Evolutionary conservation across 2,888 invertebrate species (phyloP).

Genomic region (Scaptomyza caliginosa): DNA sequence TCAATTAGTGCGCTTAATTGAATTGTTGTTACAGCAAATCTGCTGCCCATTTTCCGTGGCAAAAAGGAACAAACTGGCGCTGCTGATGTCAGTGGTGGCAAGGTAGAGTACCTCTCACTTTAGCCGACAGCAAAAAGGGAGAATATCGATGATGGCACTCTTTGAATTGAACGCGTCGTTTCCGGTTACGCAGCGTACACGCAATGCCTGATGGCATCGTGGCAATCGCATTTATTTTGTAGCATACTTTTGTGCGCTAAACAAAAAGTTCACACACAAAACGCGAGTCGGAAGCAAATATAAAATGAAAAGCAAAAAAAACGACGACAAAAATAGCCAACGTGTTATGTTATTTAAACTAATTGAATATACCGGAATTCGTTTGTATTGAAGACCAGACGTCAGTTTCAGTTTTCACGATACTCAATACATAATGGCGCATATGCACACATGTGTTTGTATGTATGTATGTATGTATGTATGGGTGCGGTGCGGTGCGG

Average conservation of each 20-base stretch:
- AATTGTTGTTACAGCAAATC: constrained; percentile 80
- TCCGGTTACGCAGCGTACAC: constrained; percentile 70
- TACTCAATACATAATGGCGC: constrained; percentile 13
- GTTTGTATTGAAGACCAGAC: constrained; percentile 45
- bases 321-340: not conserved
- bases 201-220: constrained; percentile 31
- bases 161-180: constrained; percentile 54
- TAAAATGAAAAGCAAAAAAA: too few species aligned
- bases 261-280: constrained; percentile 35
- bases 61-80: constrained; percentile 2
- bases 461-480: not conserved
- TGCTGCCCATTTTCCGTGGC: constrained; percentile 50
- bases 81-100: not conserved
- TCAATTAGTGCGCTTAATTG: constrained; percentile 81
- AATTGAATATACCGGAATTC: constrained; percentile 75
- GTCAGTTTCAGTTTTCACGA: constrained; percentile 12
- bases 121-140: constrained; percentile 7
- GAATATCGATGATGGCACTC: constrained; percentile 34
- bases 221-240: constrained; percentile 30
- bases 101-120: constrained; percentile 2
- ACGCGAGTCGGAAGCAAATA: too few species aligned
- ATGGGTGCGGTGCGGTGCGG: too few species aligned
- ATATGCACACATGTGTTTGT: not conserved
- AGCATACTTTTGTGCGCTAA: constrained; percentile 47
- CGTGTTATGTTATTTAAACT: constrained; percentile 68